These are phyloP conservation scores for Diplolepis rosae DNA, from an alignment of 2,888 invertebrate species.

Conservation along the genomic window DNA sequence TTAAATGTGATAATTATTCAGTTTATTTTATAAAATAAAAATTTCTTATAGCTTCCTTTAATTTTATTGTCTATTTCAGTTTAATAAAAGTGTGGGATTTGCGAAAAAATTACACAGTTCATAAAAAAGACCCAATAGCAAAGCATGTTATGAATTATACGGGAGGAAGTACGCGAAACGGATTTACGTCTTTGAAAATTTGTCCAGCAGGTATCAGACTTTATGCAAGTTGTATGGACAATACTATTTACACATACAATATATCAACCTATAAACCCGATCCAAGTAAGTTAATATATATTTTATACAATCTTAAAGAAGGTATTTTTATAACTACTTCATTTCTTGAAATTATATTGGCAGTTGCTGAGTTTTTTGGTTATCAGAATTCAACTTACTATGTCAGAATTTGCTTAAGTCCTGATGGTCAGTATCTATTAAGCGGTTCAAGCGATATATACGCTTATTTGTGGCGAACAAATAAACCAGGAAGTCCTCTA, in stretches of 20 bases:
- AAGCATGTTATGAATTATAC: conserved; percentile 84
- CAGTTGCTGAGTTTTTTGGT: conserved; percentile 76
- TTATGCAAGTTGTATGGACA: conserved; percentile 92
- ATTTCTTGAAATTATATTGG: conserved; percentile 29
- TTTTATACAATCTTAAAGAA: background rate
- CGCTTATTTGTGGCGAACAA: conserved; percentile 90
- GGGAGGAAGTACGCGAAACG: conserved; percentile 82
- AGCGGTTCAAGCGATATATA: conserved; percentile 92
- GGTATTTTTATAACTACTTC: background rate
- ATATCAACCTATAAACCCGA: conserved; percentile 80
- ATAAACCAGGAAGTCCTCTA: conserved; percentile 78
- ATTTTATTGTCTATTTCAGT: conserved; percentile 54
- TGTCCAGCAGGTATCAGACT: conserved; percentile 82
- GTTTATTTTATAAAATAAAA: no score
- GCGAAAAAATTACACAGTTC: conserved; percentile 84
- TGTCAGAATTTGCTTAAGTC: conserved; percentile 87
- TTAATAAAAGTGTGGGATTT: conserved; percentile 92
- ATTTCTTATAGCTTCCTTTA: background rate
- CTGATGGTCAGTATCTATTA: conserved; percentile 86
- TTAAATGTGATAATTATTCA: background rate
- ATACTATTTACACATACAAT: conserved; percentile 90
- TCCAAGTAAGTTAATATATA: conserved; percentile 74
- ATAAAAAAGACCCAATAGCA: conserved; percentile 82
- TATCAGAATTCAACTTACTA: conserved; percentile 89
- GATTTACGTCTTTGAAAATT: conserved; percentile 86